phyloP scores from a whole-genome alignment of 2,797 vertebrate genomes.

The Meda fulgida region DNA sequence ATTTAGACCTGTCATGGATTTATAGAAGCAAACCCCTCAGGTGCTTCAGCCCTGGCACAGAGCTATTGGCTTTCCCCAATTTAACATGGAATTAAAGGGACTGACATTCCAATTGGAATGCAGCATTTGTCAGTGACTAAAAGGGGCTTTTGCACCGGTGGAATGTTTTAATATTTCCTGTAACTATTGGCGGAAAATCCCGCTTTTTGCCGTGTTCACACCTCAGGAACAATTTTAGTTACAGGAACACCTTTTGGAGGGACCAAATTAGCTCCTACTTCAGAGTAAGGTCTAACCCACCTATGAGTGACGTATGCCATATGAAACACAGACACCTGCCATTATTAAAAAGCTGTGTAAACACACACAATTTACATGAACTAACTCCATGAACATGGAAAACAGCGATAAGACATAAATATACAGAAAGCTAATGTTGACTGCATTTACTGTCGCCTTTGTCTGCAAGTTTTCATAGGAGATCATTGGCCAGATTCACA shows the following conservation, averaged over 20 bases:
- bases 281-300: not conserved
- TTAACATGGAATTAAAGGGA: conserved; percentile 64
- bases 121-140: conserved; percentile 23
- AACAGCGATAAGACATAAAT: not conserved
- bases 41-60: conserved; percentile 67
- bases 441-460: not conserved
- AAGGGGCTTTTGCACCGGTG: not conserved
- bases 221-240: not conserved
- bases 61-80: conserved; percentile 49
- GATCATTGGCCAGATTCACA: not conserved
- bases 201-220: not conserved
- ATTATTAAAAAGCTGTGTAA: not conserved
- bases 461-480: not conserved
- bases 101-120: conserved; percentile 53
- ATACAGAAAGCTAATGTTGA: not conserved
- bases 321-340: not conserved
- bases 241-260: not conserved
- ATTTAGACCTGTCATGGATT: conserved; percentile 76
- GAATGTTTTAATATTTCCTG: not conserved
- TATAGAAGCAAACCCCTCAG: conserved; percentile 71
- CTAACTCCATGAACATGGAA: not conserved
- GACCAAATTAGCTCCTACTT: not conserved
- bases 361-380: not conserved
- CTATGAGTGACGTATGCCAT: not conserved
- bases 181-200: not conserved